Evolutionary conservation across 2,888 invertebrate species (phyloP).

Genomic region (Disparrhopalites patrizii): DNA sequence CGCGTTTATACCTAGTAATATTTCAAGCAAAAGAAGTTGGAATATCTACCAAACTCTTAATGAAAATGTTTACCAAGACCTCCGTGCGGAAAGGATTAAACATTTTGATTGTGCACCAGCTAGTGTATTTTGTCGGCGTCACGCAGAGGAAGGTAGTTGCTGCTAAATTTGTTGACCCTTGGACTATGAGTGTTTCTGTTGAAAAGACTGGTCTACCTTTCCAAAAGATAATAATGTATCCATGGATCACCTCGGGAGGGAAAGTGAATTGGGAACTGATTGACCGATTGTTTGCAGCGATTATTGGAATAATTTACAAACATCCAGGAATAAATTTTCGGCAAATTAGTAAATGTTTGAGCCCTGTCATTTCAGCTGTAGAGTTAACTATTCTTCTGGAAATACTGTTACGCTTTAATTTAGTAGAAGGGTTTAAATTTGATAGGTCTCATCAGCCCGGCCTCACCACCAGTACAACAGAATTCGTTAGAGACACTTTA

Average conservation of each 20-base stretch:
- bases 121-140: constrained; percentile 30
- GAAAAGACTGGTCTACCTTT: background rate
- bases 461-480: background rate
- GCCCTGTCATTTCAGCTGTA: constrained; percentile 26
- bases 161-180: background rate
- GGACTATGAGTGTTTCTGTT: constrained; percentile 3
- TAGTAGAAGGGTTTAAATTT: background rate
- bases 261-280: constrained; percentile 34
- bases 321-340: constrained; percentile 25
- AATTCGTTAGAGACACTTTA: background rate
- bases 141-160: constrained; percentile 5
- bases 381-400: constrained; percentile 29
- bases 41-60: constrained; percentile 27
- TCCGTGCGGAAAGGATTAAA: constrained; percentile 22
- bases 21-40: constrained; percentile 25
- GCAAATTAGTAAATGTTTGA: constrained; percentile 19
- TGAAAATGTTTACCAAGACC: constrained; percentile 27
- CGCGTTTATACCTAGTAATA: constrained; percentile 23
- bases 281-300: constrained; percentile 24
- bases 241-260: constrained; percentile 32
- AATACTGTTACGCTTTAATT: constrained; percentile 16
- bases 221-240: constrained; percentile 32
- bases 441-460: background rate
- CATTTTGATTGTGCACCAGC: constrained; percentile 23
- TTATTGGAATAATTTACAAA: constrained; percentile 31